These are phyloP conservation scores for Pungitius pungitius DNA, from an alignment of 2,113 vertebrate genomes.

Conservation along the genomic window DNA sequence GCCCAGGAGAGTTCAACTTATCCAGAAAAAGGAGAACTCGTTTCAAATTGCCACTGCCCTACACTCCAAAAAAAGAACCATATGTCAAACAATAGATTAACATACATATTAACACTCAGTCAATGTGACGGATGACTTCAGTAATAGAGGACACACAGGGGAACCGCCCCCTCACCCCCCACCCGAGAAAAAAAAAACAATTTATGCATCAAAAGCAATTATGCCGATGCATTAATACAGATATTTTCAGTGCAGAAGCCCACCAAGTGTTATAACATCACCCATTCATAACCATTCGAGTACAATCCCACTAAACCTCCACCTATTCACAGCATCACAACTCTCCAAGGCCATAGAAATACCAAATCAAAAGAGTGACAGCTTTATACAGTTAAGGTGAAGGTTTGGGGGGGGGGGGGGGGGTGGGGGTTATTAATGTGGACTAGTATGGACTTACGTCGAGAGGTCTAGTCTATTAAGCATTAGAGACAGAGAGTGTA, in stretches of 20 bases:
- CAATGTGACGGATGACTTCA: constrained; percentile 19
- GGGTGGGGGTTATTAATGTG: constrained; percentile 56
- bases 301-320: not conserved
- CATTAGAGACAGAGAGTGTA: constrained; percentile 75
- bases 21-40: constrained; percentile 6
- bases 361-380: constrained; percentile 68
- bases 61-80: not conserved
- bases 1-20: constrained; percentile 63
- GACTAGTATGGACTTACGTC: constrained; percentile 75
- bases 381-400: constrained; percentile 65
- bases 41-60: constrained; percentile 4
- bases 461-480: constrained; percentile 78
- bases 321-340: constrained; percentile 11
- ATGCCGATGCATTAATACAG: constrained; percentile 3
- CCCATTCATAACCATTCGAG: not conserved
- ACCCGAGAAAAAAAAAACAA: not conserved
- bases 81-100: constrained; percentile 14
- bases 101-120: constrained; percentile 9
- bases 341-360: constrained; percentile 72
- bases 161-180: not conserved
- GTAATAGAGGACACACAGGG: constrained; percentile 4
- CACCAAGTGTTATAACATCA: constrained; percentile 6
- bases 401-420: constrained; percentile 51
- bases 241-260: not conserved
- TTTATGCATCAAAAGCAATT: constrained; percentile 22